Percentiles rank a stretch among this genome's conserved stretches.
These are phyloP conservation scores for Chascanopsetta lugubris DNA, from an alignment of 2,113 vertebrate genomes.

Conservation along the genomic window DNA sequence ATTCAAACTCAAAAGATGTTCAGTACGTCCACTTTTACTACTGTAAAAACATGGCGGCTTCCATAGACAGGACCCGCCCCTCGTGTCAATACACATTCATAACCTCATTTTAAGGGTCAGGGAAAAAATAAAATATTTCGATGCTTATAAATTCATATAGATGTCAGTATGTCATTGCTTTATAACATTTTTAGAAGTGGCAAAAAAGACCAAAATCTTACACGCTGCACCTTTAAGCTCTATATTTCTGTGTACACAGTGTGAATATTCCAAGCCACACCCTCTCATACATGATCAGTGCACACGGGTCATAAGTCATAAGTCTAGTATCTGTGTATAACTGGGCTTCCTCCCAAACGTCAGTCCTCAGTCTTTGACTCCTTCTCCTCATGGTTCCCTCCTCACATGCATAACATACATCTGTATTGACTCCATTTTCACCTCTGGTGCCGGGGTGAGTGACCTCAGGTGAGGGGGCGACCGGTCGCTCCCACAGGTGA, in stretches of 20 bases:
- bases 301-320: conserved; percentile 49
- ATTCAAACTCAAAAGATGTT: no score
- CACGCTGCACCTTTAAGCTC: no score
- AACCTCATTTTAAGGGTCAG: neutral
- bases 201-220: no score
- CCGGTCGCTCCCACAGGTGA: conserved; percentile 47
- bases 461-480: conserved; percentile 22
- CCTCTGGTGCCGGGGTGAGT: conserved; percentile 35
- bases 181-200: no score
- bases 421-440: conserved; percentile 72
- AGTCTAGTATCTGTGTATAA: conserved; percentile 36
- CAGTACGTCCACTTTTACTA: no score
- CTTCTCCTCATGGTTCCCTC: conserved; percentile 68
- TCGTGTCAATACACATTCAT: no score
- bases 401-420: conserved; percentile 71
- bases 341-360: conserved; percentile 40
- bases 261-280: conserved; percentile 10
- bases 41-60: no score
- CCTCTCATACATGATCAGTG: conserved; percentile 62
- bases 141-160: no score
- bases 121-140: no score
- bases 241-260: no score
- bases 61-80: no score
- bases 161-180: no score
- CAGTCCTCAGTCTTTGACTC: conserved; percentile 57